A percentile compares a stretch with the other conserved stretches of the same genome.
These are phyloP conservation scores for Neoscelio sp. DNA, from an alignment of 2,888 invertebrate genomes.

Conservation along the genomic window DNA sequence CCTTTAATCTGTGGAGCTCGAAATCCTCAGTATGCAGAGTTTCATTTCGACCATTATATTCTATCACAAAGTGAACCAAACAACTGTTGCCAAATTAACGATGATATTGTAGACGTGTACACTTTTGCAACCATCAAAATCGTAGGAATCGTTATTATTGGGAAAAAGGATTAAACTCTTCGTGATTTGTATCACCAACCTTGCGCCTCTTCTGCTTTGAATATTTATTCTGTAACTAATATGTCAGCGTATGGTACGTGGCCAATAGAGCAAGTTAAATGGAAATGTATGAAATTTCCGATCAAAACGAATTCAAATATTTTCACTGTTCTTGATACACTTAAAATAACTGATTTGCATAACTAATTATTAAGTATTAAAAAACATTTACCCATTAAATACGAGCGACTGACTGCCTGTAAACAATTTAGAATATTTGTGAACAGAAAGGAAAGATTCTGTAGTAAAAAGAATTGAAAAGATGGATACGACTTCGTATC, in stretches of 20 bases:
- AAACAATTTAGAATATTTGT: too few relatives aligned
- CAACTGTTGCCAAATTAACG: conserved; percentile 16
- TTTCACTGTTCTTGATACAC: too few relatives aligned
- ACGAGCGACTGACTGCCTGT: too few relatives aligned
- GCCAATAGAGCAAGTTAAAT: conserved; percentile 5
- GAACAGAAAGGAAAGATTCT: too few relatives aligned
- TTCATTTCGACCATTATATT: conserved; percentile 7
- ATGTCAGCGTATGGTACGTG: not conserved
- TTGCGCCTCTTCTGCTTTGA: conserved; percentile 8
- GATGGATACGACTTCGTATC: too few relatives aligned
- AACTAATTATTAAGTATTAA: too few relatives aligned
- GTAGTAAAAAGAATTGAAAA: too few relatives aligned
- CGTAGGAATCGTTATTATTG: not conserved
- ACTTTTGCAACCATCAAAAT: conserved; percentile 11
- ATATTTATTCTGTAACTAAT: conserved; percentile 15
- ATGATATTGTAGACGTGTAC: conserved; percentile 11
- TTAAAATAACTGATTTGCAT: too few relatives aligned
- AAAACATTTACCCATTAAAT: too few relatives aligned
- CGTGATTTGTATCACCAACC: not conserved
- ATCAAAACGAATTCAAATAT: not conserved
- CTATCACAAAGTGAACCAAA: not conserved
- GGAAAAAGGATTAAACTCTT: conserved; percentile 1
- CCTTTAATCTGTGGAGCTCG: conserved; percentile 7
- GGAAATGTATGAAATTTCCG: conserved; percentile 13
- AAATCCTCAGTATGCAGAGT: conserved; percentile 2